Evolutionary conservation across 2,797 vertebrate genomes (phyloP).

Genomic region (Rachycentron canadum): DNA sequence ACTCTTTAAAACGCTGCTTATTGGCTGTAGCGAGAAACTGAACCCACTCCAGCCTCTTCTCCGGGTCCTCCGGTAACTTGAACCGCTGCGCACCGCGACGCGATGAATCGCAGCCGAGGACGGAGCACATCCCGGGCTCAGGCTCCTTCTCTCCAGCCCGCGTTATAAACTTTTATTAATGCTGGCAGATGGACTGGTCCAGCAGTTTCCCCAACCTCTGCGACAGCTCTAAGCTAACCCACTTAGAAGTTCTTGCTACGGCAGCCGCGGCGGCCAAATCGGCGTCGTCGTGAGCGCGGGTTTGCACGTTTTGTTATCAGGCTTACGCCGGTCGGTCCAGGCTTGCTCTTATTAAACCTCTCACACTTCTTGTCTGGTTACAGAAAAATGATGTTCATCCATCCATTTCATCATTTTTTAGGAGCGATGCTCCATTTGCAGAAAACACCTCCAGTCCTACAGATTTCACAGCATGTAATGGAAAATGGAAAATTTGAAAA

Average conservation of each 20-base stretch:
- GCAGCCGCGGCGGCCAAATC: not conserved
- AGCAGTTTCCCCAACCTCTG: not conserved
- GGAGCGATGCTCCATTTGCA: too few relatives aligned
- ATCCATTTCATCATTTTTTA: too few relatives aligned
- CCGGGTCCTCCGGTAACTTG: constrained; percentile 61
- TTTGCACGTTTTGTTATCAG: constrained; percentile 19
- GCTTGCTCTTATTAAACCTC: too few relatives aligned
- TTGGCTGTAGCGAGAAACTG: constrained; percentile 46
- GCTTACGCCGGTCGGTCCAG: constrained; percentile 14
- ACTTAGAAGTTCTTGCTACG: too few relatives aligned
- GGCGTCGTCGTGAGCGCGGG: not conserved
- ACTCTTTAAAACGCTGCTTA: constrained; percentile 13
- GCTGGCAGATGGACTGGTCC: fast-evolving
- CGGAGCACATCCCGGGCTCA: constrained; percentile 58
- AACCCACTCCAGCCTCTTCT: constrained; percentile 66
- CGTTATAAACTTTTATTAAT: too few relatives aligned
- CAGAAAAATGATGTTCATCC: too few relatives aligned
- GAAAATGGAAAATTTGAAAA: too few relatives aligned
- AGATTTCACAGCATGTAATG: too few relatives aligned
- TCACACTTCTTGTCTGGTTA: too few relatives aligned
- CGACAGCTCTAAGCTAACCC: not conserved
- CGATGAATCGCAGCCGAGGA: constrained; percentile 45
- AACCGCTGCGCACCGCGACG: constrained; percentile 40
- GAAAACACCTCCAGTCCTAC: too few relatives aligned
- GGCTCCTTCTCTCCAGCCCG: fast-evolving